phyloP scores from a whole-genome alignment of 2,113 vertebrate genomes.

The Corythoichthys haematopterus region DNA sequence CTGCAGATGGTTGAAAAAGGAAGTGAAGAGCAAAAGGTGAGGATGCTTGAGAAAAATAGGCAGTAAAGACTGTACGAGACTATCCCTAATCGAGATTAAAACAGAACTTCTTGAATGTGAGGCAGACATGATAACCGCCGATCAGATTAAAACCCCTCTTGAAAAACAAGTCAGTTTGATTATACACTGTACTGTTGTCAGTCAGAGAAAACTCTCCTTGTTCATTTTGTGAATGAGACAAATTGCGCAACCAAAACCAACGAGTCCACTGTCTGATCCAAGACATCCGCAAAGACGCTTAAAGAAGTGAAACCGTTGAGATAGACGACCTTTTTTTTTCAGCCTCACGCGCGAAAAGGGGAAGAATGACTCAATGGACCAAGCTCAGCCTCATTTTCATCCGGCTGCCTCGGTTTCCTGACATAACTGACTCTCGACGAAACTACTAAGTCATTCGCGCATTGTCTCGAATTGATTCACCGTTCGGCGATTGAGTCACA shows the following conservation, averaged over 20 bases:
- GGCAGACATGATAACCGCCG: background rate
- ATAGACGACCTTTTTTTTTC: constrained; percentile 52
- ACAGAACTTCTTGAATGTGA: background rate
- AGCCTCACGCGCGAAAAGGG: constrained; percentile 52
- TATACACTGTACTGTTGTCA: background rate
- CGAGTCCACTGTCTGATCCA: background rate
- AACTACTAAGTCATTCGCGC: constrained; percentile 38
- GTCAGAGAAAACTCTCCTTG: background rate
- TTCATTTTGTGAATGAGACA: constrained; percentile 9
- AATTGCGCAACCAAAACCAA: background rate
- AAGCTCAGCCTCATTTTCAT: constrained; percentile 57
- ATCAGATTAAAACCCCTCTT: background rate
- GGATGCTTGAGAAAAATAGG: constrained; percentile 11
- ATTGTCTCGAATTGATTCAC: constrained; percentile 34
- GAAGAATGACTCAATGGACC: constrained; percentile 73
- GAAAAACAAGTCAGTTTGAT: constrained; percentile 6
- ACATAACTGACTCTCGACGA: constrained; percentile 57
- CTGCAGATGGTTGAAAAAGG: constrained; percentile 67
- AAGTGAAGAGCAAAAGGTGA: constrained; percentile 69
- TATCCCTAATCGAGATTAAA: background rate
- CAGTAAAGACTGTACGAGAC: no score
- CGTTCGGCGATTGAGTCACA: constrained; percentile 18
- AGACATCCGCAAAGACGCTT: constrained; percentile 28
- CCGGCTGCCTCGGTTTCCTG: constrained; percentile 74
- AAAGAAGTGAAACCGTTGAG: constrained; percentile 69